Base-by-base conservation (phyloP, 2,797 vertebrate species). In the Notamacropus eugenii region DNA sequence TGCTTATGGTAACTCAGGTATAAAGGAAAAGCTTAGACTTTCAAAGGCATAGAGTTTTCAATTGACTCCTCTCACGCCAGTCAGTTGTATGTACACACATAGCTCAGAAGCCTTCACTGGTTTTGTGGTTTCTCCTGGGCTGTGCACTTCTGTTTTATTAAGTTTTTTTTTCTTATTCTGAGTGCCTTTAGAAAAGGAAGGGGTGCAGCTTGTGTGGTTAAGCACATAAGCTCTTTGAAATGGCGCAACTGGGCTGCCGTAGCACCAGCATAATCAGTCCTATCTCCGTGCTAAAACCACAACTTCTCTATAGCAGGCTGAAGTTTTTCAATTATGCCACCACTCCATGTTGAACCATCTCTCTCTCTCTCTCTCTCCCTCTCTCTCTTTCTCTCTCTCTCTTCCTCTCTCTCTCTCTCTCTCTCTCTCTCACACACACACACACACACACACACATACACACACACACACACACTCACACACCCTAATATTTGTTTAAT, bases 251-350 rank as follows among this genome's bases (percentile, higher is more conserved):
- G 96, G 97, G 99, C 99, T 99, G 98, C 99, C 97, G 99, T 99
- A 98, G 98, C 98, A 98, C 98, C 98, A 40, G 62, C 93, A 98
- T 97, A 98, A 98, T 98, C 98, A 97, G 95, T 97, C 97, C 98
- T 98, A 98, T 99, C 99, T 99, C 92, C 97, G 98, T 97, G 97
- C 97, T 97, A 98, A 96, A 99, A 99, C 99, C 99, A 97, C 99
- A 98, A 98, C 98, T 99, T 99, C 99, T 99, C 99, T 98, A 98
- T 95, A 57, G 56, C 56, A 94, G 27, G 91, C 29, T 54, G 87
- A 97, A 97, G 97, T 55, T 52, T 97, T 97, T 98, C 95, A 97
- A 90, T 93, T 94, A 92, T 97, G 92, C n/a, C 93, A 52, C 24
- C 55, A 29, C 28, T 62, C 59, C n/a, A 87, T 82, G 56, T 55